Percentiles rank a stretch among this genome's conserved stretches.
Evolutionary conservation across 2,888 invertebrate species (phyloP).

Genomic region (Apeira syringaria): DNA sequence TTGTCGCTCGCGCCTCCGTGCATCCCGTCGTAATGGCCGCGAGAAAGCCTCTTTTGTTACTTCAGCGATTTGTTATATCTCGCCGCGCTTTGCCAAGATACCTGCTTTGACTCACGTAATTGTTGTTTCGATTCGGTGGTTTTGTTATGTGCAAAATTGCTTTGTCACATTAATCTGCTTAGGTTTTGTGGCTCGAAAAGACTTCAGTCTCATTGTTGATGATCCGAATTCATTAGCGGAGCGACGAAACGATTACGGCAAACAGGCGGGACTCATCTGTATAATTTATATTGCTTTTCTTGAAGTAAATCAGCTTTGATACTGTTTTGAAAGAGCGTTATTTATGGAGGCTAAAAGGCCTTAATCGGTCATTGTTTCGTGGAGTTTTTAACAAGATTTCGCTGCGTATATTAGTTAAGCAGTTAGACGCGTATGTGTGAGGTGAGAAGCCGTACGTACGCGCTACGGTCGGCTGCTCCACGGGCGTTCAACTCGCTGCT

Average conservation of each 20-base stretch:
- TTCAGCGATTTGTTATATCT: conserved; percentile 79
- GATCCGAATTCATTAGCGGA: conserved; percentile 62
- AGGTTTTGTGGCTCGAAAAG: conserved; percentile 58
- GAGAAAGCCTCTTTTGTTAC: conserved; percentile 81
- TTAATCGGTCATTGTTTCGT: conserved; percentile 17
- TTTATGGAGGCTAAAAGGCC: conserved; percentile 9
- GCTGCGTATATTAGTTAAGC: conserved; percentile 12
- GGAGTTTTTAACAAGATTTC: conserved; percentile 16
- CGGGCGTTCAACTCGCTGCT: conserved; percentile 73
- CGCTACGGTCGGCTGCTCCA: conserved; percentile 64
- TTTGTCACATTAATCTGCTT: conserved; percentile 79
- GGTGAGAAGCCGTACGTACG: conserved; percentile 60
- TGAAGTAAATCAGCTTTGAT: conserved; percentile 21
- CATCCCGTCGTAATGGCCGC: conserved; percentile 76
- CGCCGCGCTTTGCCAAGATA: conserved; percentile 72
- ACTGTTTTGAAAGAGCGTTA: conserved; percentile 23
- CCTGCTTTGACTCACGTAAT: conserved; percentile 79
- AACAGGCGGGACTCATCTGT: conserved; percentile 25
- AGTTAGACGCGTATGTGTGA: conserved; percentile 34
- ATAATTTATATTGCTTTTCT: conserved; percentile 26
- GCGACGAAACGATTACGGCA: conserved; percentile 24
- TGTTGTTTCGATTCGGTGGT: conserved; percentile 78
- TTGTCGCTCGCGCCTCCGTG: conserved; percentile 53
- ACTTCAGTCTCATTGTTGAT: conserved; percentile 61
- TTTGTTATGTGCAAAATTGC: conserved; percentile 76